Conservation (phyloP, 2,113 vertebrate species). For the Anhinga anhinga region DNA sequence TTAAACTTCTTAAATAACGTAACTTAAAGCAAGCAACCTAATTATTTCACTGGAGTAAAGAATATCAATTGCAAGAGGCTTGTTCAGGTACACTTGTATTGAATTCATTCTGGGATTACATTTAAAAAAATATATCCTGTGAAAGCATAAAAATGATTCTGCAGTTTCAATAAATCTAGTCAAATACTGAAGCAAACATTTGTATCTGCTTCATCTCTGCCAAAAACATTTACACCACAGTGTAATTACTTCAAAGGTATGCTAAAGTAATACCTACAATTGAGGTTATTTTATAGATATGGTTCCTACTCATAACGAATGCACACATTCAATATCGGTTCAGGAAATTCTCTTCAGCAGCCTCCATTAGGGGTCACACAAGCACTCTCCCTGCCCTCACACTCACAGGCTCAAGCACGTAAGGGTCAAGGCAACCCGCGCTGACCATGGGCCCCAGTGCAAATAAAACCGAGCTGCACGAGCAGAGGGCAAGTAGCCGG, state of each 20-base stretch:
- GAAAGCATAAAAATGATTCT: neutral
- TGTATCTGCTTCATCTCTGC: neutral
- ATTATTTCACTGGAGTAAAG: neutral
- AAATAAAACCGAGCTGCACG: neutral
- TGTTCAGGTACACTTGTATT: neutral
- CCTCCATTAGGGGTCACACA: neutral
- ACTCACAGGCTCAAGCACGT: neutral
- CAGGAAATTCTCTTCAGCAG: neutral
- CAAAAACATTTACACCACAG: neutral
- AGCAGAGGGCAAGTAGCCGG: neutral
- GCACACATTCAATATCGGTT: rapidly evolving
- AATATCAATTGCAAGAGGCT: neutral
- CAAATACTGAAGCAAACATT: neutral
- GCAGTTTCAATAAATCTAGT: neutral
- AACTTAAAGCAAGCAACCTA: neutral
- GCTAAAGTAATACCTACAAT: neutral
- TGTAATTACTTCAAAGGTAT: neutral
- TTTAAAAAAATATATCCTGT: neutral
- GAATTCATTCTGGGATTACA: neutral
- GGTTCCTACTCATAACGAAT: neutral
- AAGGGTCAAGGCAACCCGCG: neutral
- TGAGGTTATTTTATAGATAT: neutral
- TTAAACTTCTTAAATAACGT: neutral
- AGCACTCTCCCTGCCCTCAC: neutral
- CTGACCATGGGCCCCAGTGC: neutral